A percentile compares a stretch with the other conserved stretches of the same genome.
Evolutionary conservation across 2,797 vertebrate species (phyloP).

Genomic region (Scyliorhinus canicula): DNA sequence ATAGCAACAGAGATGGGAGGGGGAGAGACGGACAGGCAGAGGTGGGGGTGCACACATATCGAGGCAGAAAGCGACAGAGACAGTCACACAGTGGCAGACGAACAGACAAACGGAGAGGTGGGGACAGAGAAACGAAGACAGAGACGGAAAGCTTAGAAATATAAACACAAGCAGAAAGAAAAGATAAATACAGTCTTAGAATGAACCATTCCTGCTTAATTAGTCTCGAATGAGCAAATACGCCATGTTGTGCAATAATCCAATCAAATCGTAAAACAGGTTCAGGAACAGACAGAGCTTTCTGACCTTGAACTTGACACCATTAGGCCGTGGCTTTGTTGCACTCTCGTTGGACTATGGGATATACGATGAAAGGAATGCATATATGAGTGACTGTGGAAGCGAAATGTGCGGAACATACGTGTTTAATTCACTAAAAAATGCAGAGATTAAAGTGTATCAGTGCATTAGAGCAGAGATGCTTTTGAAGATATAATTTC

Average conservation of each 20-base stretch:
- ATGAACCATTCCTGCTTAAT: background rate
- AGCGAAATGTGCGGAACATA: background rate
- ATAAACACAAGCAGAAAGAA: background rate
- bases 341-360: background rate
- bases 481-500: background rate
- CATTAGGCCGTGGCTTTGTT: background rate
- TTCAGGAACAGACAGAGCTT: background rate
- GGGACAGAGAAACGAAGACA: background rate
- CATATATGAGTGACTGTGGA: no score
- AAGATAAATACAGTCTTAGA: background rate
- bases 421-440: background rate
- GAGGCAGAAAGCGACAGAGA: background rate
- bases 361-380: background rate
- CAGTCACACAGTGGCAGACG: background rate
- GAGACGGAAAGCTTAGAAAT: background rate
- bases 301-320: constrained; percentile 29
- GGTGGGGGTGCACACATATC: background rate
- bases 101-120: background rate
- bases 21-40: background rate
- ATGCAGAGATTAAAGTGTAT: background rate
- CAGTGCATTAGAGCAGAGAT: background rate
- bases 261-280: background rate
- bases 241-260: background rate
- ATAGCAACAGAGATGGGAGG: background rate
- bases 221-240: background rate